Percentiles rank a stretch among this genome's conserved stretches.
phyloP scores from a whole-genome alignment of 2,113 vertebrate species.

The Grammomys dolichurus region DNA sequence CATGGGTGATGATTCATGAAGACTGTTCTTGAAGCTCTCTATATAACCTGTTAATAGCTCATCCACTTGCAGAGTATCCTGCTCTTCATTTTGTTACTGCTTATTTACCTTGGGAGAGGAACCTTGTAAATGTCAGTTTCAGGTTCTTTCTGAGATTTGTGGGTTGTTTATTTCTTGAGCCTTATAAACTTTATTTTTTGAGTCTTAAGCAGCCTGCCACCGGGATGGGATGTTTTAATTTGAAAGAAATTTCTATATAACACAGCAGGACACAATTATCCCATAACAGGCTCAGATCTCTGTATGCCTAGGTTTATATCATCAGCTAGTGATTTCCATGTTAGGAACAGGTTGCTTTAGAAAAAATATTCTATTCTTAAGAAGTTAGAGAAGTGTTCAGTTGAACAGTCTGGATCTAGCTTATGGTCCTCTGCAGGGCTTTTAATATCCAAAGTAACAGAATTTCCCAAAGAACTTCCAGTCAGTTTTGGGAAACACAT shows the following conservation, averaged over 20 bases:
- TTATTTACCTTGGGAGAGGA: neutral
- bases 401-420: neutral
- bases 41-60: neutral
- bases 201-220: neutral
- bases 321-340: neutral
- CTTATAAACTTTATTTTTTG: neutral
- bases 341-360: conserved; percentile 24
- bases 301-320: neutral
- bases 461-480: neutral
- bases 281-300: neutral
- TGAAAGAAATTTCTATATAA: neutral
- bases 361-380: neutral
- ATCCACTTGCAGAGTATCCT: neutral
- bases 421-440: conserved; percentile 25
- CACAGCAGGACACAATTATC: neutral
- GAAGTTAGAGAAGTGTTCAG: neutral
- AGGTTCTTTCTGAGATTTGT: neutral
- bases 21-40: neutral
- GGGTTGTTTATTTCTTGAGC: neutral
- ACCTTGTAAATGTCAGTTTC: neutral
- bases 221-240: neutral
- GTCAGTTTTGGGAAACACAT: conserved; percentile 12
- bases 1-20: neutral
- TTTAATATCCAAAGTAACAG: conserved; percentile 9
- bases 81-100: neutral